Evolutionary conservation across 1,140 invertebrate species (phyloP).

Genomic region (Paraescarpia echinospica): DNA sequence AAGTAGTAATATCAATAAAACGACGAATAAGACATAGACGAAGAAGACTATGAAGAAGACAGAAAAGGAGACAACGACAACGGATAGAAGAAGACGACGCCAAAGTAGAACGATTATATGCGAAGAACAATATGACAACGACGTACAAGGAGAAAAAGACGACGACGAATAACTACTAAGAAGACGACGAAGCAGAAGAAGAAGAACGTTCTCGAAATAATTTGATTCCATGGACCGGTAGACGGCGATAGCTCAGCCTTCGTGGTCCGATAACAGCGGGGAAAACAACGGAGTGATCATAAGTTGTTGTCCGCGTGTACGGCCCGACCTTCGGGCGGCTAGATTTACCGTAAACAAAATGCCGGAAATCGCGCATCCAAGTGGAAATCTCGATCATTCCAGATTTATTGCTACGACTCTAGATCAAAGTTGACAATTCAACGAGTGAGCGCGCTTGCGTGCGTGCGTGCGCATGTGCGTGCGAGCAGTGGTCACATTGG

Average conservation of each 20-base stretch:
- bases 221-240: neutral
- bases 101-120: no score
- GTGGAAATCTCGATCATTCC: neutral
- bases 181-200: no score
- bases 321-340: neutral
- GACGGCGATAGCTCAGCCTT: neutral
- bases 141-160: no score
- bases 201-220: neutral
- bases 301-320: neutral
- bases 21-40: no score
- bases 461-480: neutral
- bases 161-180: no score
- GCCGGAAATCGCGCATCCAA: neutral
- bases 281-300: neutral
- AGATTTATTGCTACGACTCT: neutral
- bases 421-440: neutral
- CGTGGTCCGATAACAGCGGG: neutral
- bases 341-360: neutral
- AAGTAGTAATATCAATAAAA: no score
- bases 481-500: neutral
- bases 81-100: no score
- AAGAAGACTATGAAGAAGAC: no score
- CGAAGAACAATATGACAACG: no score
- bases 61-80: no score
- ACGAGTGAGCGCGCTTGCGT: neutral